Conservation (phyloP, 2,888 invertebrate species). For the Tenodera sinensis region DNA sequence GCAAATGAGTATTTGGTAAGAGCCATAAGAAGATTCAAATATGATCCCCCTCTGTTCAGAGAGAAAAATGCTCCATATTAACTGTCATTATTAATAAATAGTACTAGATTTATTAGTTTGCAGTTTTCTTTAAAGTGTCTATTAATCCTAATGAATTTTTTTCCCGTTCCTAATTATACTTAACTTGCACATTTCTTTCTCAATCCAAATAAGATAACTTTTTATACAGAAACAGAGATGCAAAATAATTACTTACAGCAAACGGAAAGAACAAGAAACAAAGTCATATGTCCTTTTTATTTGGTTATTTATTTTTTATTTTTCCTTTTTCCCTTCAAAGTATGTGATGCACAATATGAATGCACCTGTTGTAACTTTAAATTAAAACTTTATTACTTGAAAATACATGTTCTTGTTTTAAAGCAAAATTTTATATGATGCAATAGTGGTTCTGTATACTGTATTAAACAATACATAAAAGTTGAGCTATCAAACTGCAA, state of each 20-base stretch:
- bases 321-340: not conserved
- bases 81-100: conserved; percentile 1
- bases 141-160: conserved; percentile 9
- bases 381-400: not conserved
- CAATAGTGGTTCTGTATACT: not conserved
- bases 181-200: not conserved
- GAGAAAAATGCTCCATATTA: not conserved
- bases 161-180: not conserved
- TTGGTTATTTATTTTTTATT: not conserved
- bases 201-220: not conserved
- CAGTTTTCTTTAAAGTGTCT: conserved; percentile 15
- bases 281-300: not conserved
- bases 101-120: conserved; percentile 15
- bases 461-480: not conserved
- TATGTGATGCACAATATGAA: not conserved
- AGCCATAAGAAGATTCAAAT: not conserved
- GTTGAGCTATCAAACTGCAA: not conserved
- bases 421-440: not conserved
- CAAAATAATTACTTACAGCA: not conserved
- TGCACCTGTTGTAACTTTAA: not conserved
- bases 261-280: not conserved
- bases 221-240: not conserved
- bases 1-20: not conserved
- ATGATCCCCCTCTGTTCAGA: not conserved
- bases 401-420: not conserved